Conservation (phyloP, 2,113 vertebrate genomes). For the Mesitornis unicolor region DNA sequence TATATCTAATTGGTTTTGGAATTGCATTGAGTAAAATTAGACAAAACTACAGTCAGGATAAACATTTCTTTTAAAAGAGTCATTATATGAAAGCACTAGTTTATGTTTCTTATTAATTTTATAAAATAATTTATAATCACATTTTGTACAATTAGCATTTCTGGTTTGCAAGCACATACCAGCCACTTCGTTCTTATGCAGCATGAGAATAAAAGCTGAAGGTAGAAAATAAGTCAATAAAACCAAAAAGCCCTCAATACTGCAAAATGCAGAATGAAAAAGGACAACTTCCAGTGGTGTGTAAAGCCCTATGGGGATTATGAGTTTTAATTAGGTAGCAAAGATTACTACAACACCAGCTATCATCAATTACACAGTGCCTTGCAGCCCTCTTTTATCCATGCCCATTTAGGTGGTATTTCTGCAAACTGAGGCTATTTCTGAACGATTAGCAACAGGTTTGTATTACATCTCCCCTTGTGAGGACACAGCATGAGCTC, state of each 20-base stretch:
- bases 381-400: background rate
- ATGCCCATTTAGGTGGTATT: background rate
- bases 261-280: background rate
- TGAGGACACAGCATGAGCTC: fast-evolving
- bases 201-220: background rate
- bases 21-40: background rate
- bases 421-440: background rate
- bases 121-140: background rate
- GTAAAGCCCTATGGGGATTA: background rate
- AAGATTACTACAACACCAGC: background rate
- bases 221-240: background rate
- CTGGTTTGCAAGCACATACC: background rate
- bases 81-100: background rate
- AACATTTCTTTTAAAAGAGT: background rate
- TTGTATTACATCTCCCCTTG: background rate
- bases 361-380: fast-evolving
- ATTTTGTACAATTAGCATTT: background rate
- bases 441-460: background rate
- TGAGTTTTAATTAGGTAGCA: background rate
- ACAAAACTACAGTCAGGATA: background rate
- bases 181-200: background rate
- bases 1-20: background rate
- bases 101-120: background rate
- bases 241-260: background rate
- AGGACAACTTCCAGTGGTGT: background rate